Percentiles rank a stretch among this genome's conserved stretches.
Evolutionary conservation across 2,888 invertebrate species (phyloP).

Genomic region (Drosophila incognita): DNA sequence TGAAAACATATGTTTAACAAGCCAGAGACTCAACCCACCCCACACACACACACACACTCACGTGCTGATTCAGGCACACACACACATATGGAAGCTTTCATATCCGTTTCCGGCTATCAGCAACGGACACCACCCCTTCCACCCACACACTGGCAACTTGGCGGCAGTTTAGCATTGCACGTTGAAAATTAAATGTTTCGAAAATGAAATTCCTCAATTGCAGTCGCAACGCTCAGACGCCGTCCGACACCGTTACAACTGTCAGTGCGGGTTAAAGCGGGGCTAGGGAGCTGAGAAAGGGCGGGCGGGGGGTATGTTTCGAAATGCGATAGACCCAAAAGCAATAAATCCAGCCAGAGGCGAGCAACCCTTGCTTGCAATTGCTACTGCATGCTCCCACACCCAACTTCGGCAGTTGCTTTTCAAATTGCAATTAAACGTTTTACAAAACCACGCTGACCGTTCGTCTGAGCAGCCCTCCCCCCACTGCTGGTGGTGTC

Average conservation of each 20-base stretch:
- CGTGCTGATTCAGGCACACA: not conserved
- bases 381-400: constrained; percentile 11
- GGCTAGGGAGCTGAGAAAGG: not conserved
- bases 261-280: not conserved
- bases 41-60: not conserved
- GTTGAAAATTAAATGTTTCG: constrained; percentile 79
- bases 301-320: not conserved
- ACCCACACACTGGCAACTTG: constrained; percentile 22
- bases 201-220: constrained; percentile 82
- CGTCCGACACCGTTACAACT: constrained; percentile 30
- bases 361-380: constrained; percentile 64
- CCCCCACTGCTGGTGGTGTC: constrained; percentile 17
- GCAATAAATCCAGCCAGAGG: constrained; percentile 70
- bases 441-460: constrained; percentile 81
- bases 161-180: constrained; percentile 60
- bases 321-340: constrained; percentile 71
- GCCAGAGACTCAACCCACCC: constrained; percentile 15
- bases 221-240: constrained; percentile 64
- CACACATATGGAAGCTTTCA: constrained; percentile 57
- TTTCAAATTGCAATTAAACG: constrained; percentile 82
- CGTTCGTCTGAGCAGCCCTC: constrained; percentile 50
- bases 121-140: constrained; percentile 23
- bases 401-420: constrained; percentile 42
- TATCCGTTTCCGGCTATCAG: constrained; percentile 76
- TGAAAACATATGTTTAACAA: constrained; percentile 80